Percentiles rank a stretch among this genome's conserved stretches.
These are phyloP conservation scores for Diachasma alloeum DNA, from an alignment of 1,140 invertebrate species.

Conservation along the genomic window DNA sequence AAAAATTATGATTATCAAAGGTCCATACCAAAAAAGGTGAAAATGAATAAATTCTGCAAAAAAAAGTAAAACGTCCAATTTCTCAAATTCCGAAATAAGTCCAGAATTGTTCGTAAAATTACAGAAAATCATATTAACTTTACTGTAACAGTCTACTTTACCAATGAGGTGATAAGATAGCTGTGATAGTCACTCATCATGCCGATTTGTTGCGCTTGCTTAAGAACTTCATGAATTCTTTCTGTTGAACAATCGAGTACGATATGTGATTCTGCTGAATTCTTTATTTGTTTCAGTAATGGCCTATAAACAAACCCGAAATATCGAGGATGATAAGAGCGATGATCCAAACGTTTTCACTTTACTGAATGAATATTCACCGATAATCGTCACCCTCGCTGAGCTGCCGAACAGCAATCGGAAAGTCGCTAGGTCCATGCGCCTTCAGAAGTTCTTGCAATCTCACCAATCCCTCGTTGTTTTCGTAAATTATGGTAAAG, in stretches of 20 bases:
- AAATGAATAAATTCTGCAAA: no score
- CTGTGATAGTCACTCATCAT: slow-evolving; percentile 95
- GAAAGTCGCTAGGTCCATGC: slow-evolving; percentile 82
- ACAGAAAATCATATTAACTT: no score
- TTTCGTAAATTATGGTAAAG: slow-evolving; percentile 95
- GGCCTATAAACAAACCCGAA: slow-evolving; percentile 67
- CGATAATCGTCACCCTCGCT: slow-evolving; percentile 83
- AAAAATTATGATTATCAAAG: no score
- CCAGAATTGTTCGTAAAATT: no score
- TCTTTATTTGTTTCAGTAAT: slow-evolving; percentile 90
- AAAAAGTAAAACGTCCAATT: no score
- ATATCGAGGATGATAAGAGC: background rate
- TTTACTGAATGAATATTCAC: slow-evolving; percentile 59
- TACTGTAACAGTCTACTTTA: no score
- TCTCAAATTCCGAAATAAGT: no score
- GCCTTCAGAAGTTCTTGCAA: slow-evolving; percentile 93
- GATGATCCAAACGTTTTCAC: background rate
- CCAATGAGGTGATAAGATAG: slow-evolving; percentile 89
- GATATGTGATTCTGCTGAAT: slow-evolving; percentile 88
- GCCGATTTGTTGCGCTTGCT: slow-evolving; percentile 93
- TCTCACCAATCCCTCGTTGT: slow-evolving; percentile 90
- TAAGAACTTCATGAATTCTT: slow-evolving; percentile 83
- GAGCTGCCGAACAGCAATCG: slow-evolving; percentile 81
- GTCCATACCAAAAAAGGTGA: no score
- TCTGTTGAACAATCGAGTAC: slow-evolving; percentile 90